Conservation (phyloP, 1,140 invertebrate genomes). For the Ostrea denselamellosa region DNA sequence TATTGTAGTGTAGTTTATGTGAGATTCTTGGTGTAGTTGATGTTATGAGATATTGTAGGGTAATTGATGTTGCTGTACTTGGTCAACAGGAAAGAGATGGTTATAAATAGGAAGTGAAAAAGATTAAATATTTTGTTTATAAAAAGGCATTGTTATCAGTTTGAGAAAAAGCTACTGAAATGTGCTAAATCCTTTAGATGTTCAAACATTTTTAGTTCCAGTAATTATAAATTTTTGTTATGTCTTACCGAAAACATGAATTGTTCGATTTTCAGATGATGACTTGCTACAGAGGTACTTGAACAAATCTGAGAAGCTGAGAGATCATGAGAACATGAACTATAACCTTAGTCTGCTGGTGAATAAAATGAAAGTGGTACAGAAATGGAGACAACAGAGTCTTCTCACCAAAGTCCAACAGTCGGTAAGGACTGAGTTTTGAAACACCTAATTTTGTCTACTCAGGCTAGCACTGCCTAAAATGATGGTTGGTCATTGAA, state of each 20-base stretch:
- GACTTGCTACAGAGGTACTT: constrained; percentile 63
- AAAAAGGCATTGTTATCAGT: too few relatives aligned
- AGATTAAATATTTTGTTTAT: too few relatives aligned
- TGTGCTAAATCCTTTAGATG: too few relatives aligned
- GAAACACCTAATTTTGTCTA: neutral
- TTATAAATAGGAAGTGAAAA: neutral
- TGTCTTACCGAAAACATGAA: too few relatives aligned
- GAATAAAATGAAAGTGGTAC: constrained; percentile 75
- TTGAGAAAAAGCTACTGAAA: too few relatives aligned
- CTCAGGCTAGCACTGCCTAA: too few relatives aligned
- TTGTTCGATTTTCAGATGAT: constrained; percentile 51
- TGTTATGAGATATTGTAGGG: neutral
- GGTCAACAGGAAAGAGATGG: neutral
- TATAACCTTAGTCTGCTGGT: constrained; percentile 71
- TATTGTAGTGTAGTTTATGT: too few relatives aligned
- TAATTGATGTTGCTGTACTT: neutral
- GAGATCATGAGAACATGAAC: constrained; percentile 73
- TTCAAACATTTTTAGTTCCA: too few relatives aligned
- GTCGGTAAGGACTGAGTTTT: neutral
- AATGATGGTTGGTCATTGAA: too few relatives aligned
- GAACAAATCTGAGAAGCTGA: constrained; percentile 65
- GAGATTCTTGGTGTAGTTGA: neutral
- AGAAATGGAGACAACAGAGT: constrained; percentile 73
- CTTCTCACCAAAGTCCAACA: constrained; percentile 43
- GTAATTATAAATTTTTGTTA: too few relatives aligned